Evolutionary conservation across 2,113 vertebrate genomes (phyloP), one percentile per base, ranked within the genome.

Genomic region (Alethe castanea): DNA sequence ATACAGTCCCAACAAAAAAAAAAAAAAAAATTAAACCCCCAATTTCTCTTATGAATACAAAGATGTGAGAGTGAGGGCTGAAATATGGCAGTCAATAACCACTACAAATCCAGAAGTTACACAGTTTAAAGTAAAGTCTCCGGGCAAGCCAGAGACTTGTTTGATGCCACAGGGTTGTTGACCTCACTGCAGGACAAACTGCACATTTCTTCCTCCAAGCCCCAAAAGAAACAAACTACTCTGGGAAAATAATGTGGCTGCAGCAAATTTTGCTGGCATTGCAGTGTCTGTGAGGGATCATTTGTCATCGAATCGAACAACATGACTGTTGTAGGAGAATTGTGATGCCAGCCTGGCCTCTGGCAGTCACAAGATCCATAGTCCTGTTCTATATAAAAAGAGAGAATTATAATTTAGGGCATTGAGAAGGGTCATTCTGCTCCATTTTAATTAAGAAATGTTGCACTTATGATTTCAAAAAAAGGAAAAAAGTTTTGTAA

Each of bases 11-110:
- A 25, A 16, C 4, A 23, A 61, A 61, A 67, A 50, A 19, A 19
- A 42, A 44, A 44, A 44, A 26, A 29, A 1, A 4, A 3, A 33
- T 20, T 3, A 26, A n/a, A 3, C 5, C 3, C 14, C 22, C 6
- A 29, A 12, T 44, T 76, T 62, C 11, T 53, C 15, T 40, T 42
- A 61, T 11, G 66, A n/a, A 86, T 25, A 44, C 4, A 31, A 19
- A 71, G 22, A 38, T 57, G 24, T 35, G 66, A 61, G 16, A 44
- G 28, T 53, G 24, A 83, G 67, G 77, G 22, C 31, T n/a, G 25
- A 64, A 89, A 67, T 12, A 71, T 0, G 6, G 13, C 50, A 83
- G 17, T 40, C 52, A 67, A 38, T 20, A 65, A 80, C 8, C 12
- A 54, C 44, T 64, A n/a, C 11, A 24, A 70, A 88, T 74, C 2